These are phyloP conservation scores for Euzetes globulus DNA, from an alignment of 2,888 invertebrate species.

Conservation along the genomic window DNA sequence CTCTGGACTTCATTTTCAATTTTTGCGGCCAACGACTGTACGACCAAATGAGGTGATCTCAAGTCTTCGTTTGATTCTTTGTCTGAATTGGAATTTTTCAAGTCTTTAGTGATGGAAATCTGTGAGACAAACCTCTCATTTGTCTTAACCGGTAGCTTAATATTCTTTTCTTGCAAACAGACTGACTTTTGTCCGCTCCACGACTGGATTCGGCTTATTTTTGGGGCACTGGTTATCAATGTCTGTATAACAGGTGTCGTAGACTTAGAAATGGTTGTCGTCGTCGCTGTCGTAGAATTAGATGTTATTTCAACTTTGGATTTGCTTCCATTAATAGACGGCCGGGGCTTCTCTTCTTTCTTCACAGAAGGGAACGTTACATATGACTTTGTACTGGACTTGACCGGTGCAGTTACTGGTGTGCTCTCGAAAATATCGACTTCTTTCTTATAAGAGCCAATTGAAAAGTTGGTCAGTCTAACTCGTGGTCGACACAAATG, in stretches of 20 bases:
- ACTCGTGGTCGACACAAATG: constrained; percentile 29
- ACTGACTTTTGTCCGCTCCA: constrained; percentile 23
- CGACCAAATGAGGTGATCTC: not conserved
- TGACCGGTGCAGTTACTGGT: not conserved
- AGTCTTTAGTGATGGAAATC: constrained; percentile 1
- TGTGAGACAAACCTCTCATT: constrained; percentile 15
- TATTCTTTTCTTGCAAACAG: constrained; percentile 4
- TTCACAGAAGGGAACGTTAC: constrained; percentile 16
- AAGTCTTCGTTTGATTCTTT: not conserved
- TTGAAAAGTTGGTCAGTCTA: constrained; percentile 33
- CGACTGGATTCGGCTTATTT: constrained; percentile 19
- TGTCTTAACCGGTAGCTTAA: not conserved
- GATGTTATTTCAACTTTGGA: constrained; percentile 9
- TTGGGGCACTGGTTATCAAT: constrained; percentile 18
- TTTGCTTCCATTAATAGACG: constrained; percentile 19
- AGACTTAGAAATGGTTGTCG: not conserved
- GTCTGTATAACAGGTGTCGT: constrained; percentile 9
- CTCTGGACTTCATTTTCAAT: not conserved
- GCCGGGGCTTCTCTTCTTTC: not conserved
- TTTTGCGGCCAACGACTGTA: not conserved
- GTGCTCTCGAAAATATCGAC: constrained; percentile 28
- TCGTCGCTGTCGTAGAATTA: not conserved
- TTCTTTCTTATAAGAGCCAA: constrained; percentile 34
- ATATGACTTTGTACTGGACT: constrained; percentile 5
- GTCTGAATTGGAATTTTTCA: not conserved